Conservation (phyloP, 2,888 invertebrate species). For the Scaptomyza caliginosa region DNA sequence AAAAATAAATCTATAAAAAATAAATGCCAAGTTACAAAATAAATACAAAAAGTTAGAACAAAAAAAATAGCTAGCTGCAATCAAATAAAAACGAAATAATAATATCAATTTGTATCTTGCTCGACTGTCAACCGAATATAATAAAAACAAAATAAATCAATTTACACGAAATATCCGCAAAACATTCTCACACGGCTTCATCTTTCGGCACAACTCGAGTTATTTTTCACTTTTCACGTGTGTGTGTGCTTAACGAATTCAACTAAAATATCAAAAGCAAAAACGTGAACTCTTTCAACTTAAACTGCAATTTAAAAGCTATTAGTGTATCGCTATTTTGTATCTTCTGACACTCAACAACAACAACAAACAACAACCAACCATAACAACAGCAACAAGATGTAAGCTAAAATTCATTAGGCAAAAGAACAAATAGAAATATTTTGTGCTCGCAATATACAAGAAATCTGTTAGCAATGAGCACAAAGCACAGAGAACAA, state of each 20-base stretch:
- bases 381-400: constrained; percentile 34
- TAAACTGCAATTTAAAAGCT: constrained; percentile 25
- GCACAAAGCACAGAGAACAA: too few relatives aligned
- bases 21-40: constrained; percentile 26
- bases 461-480: constrained; percentile 23
- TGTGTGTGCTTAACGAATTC: constrained; percentile 13
- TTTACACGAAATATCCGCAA: constrained; percentile 20
- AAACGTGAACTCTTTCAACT: constrained; percentile 22
- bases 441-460: constrained; percentile 55
- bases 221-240: constrained; percentile 40
- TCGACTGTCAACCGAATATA: constrained; percentile 4
- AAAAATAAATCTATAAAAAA: constrained; percentile 41
- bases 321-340: constrained; percentile 43
- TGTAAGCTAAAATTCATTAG: constrained; percentile 58
- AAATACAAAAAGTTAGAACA: constrained; percentile 10
- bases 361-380: constrained; percentile 22
- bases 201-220: constrained; percentile 31
- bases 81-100: constrained; percentile 4
- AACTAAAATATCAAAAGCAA: constrained; percentile 6
- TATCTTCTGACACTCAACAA: constrained; percentile 41
- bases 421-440: constrained; percentile 34
- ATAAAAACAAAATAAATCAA: constrained; percentile 1
- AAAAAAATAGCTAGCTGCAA: constrained; percentile 22
- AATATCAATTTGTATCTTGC: neutral
- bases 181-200: constrained; percentile 35